Base-by-base conservation (phyloP, 1,140 invertebrate species). In the Xylocopa sonorina region DNA sequence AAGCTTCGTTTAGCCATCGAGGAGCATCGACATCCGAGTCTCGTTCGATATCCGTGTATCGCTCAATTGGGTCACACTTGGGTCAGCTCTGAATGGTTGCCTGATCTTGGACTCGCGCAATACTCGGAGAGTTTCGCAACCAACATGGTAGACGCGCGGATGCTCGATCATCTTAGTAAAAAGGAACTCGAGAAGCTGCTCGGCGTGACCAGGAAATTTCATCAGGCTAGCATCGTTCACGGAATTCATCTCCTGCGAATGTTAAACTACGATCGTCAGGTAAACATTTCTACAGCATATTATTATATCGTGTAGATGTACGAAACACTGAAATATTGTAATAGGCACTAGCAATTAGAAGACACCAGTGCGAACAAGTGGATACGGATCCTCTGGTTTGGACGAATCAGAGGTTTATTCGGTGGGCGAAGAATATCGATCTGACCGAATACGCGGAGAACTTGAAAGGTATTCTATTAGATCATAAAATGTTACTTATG, bases 1-100 rank as follows among this genome's bases (percentile, higher is more conserved):
- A 99, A 99, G 89, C 92, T 99, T 46, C 94, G 98, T n/a, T 94
- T 99, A 78, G 98, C 98, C 29, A 98, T 99, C 82, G 98, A 99
- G 89, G 97, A 98, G 90, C 96, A 98, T 78, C 91, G 98, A 63
- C 95, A 98, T 80, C 97, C 97, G 0, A 95, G 96, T 88, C 93
- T 96, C 80, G 97, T 98, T 66, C 94, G 97, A 82, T 98, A 97
- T 93, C 97, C 97, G 0, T 96, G 95, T 87, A 97, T 98, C 80
- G 96, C 96, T 38, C 96, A 97, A 85, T 93, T 98, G 58, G 96
- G 96, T 46, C 97, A 98, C 90, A 97, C 96, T 4, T 99, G 97
- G 97, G 97, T 98, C 7, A 96, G 97, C 29, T 96, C 96, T 14
- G 97, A 98, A 88, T 98, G 97, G 97, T 92, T 99, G 81, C 97